Evolutionary conservation across 2,113 vertebrate genomes (phyloP).

Genomic region (Dryoscopus gambensis): DNA sequence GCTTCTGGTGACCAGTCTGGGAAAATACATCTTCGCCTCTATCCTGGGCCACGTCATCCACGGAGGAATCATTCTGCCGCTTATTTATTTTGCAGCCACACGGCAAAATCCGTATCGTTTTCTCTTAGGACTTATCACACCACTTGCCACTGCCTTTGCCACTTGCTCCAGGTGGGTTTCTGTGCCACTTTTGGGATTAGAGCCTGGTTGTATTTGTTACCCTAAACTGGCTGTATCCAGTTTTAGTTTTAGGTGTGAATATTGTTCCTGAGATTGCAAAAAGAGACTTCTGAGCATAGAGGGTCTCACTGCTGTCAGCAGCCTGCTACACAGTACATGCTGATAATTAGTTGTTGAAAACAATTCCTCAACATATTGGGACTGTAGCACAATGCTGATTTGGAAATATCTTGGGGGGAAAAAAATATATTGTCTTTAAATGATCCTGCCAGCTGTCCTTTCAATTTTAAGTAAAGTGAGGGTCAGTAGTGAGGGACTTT

Average conservation of each 20-base stretch:
- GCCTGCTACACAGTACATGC: background rate
- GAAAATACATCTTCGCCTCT: slow-evolving; percentile 95
- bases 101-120: slow-evolving; percentile 92
- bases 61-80: slow-evolving; percentile 88
- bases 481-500: background rate
- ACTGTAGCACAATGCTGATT: background rate
- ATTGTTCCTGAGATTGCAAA: background rate
- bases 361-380: background rate
- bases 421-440: background rate
- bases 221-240: background rate
- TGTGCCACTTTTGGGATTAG: background rate
- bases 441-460: background rate
- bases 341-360: background rate
- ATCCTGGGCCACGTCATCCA: slow-evolving; percentile 96
- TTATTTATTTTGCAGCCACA: slow-evolving; percentile 92
- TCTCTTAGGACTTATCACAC: slow-evolving; percentile 92
- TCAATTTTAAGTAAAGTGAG: background rate
- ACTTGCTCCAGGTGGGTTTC: slow-evolving; percentile 92
- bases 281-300: background rate
- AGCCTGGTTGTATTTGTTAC: background rate
- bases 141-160: slow-evolving; percentile 93
- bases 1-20: slow-evolving; percentile 89
- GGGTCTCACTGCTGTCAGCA: background rate
- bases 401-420: accelerated
- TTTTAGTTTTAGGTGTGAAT: background rate